These are phyloP conservation scores for Barypeithes pellucidus DNA, from an alignment of 2,888 invertebrate species.

Conservation along the genomic window DNA sequence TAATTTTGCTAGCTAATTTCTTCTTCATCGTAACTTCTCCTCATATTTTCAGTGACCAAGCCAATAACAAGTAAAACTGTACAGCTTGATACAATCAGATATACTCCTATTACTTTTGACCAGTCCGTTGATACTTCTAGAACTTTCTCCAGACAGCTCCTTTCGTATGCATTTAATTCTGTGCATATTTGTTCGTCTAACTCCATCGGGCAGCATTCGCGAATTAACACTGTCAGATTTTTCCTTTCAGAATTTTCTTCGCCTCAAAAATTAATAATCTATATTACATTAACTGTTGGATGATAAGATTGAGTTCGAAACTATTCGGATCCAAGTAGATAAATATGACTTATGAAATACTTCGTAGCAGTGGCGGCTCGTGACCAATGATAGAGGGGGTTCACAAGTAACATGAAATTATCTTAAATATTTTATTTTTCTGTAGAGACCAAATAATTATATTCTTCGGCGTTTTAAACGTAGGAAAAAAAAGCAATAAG, in stretches of 20 bases:
- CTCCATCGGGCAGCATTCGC: constrained; percentile 31
- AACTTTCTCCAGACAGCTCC: constrained; percentile 25
- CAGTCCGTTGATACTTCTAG: constrained; percentile 13
- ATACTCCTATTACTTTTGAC: constrained; percentile 23
- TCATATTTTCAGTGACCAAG: constrained; percentile 16
- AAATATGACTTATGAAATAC: no score
- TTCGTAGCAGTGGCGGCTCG: no score
- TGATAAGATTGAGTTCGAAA: no score
- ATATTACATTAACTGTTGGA: no score
- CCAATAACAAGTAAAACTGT: not conserved
- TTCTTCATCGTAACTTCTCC: not conserved
- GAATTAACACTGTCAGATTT: constrained; percentile 37
- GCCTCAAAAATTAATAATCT: constrained; percentile 27
- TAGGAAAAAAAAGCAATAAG: no score
- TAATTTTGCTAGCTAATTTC: constrained; percentile 2
- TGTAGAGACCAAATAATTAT: no score
- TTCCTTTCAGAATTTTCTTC: not conserved
- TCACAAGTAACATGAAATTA: no score
- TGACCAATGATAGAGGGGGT: no score
- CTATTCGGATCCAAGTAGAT: no score
- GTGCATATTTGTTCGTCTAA: constrained; percentile 13
- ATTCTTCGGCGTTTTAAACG: no score
- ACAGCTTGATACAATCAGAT: constrained; percentile 13
- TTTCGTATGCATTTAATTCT: constrained; percentile 26
- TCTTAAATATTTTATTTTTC: no score